A percentile compares a stretch with the other conserved stretches of the same genome.
Evolutionary conservation across 2,113 vertebrate genomes (phyloP).

Genomic region (Callopanchax toddi): DNA sequence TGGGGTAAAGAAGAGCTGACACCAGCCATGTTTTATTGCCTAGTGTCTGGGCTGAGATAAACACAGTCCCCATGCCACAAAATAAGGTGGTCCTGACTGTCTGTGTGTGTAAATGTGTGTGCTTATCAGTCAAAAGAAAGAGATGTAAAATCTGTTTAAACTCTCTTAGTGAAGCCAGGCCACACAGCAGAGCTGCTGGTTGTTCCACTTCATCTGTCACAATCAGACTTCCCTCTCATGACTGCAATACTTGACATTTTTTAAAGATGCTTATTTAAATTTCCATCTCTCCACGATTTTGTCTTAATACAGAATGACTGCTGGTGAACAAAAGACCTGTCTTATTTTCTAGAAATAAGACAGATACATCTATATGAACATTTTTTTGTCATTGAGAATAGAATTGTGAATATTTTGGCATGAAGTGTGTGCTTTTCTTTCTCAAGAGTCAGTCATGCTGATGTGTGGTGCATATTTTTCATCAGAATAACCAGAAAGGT

Average conservation of each 20-base stretch:
- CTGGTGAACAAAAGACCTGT: background rate
- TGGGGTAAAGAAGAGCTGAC: constrained; percentile 51
- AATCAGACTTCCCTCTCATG: constrained; percentile 56
- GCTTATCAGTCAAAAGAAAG: constrained; percentile 62
- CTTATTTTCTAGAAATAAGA: no score
- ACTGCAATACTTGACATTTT: constrained; percentile 63
- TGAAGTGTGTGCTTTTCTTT: constrained; percentile 1
- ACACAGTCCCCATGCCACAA: constrained; percentile 68
- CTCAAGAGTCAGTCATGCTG: constrained; percentile 16
- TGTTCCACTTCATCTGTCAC: constrained; percentile 53
- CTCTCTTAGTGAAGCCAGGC: constrained; percentile 60
- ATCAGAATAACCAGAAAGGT: constrained; percentile 44
- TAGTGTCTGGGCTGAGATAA: constrained; percentile 64
- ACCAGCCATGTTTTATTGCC: constrained; percentile 66
- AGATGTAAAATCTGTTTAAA: constrained; percentile 77
- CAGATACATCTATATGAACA: no score
- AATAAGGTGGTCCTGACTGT: constrained; percentile 46
- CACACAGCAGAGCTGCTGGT: constrained; percentile 68
- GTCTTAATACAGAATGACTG: constrained; percentile 5
- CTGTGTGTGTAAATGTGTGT: constrained; percentile 43
- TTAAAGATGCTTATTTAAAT: constrained; percentile 28
- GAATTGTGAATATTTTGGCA: constrained; percentile 8
- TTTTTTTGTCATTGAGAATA: background rate
- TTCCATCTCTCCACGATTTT: constrained; percentile 27
- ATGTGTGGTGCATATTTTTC: constrained; percentile 40